Conservation (phyloP, 2,888 invertebrate species). For the Lacanobia oleracea region DNA sequence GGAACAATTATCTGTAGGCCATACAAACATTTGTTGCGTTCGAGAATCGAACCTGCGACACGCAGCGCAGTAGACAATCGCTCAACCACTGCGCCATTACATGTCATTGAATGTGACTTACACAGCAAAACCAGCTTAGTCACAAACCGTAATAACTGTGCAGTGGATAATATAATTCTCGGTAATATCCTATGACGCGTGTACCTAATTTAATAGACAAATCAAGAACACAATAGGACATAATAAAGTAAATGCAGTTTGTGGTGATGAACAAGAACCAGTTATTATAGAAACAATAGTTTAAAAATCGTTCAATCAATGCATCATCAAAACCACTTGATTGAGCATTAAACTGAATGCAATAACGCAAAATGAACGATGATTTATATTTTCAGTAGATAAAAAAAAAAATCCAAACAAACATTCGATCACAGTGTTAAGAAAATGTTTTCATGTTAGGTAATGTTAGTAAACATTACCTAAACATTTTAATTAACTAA, state of each 20-base stretch:
- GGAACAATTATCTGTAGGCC: no score
- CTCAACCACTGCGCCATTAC: no score
- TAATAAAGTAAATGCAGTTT: slow-evolving; percentile 23
- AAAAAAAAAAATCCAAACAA: no score
- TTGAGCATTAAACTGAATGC: neutral
- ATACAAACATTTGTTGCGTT: no score
- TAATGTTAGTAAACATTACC: no score
- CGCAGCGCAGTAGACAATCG: no score
- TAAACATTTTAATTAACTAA: no score
- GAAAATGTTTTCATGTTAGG: no score
- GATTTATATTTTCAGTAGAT: neutral
- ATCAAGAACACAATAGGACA: slow-evolving; percentile 31
- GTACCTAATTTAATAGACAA: slow-evolving; percentile 26
- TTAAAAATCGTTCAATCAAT: slow-evolving; percentile 14
- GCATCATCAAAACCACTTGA: neutral
- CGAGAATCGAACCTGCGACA: no score
- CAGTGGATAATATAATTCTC: slow-evolving; percentile 6
- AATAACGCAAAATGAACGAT: neutral
- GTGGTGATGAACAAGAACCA: slow-evolving; percentile 10
- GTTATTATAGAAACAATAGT: slow-evolving; percentile 41
- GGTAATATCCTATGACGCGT: slow-evolving; percentile 7
- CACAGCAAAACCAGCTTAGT: neutral
- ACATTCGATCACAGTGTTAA: no score
- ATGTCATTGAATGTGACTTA: neutral
- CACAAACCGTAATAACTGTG: neutral